Conservation (phyloP, 2,888 invertebrate species). For the Phorcus lineatus region DNA sequence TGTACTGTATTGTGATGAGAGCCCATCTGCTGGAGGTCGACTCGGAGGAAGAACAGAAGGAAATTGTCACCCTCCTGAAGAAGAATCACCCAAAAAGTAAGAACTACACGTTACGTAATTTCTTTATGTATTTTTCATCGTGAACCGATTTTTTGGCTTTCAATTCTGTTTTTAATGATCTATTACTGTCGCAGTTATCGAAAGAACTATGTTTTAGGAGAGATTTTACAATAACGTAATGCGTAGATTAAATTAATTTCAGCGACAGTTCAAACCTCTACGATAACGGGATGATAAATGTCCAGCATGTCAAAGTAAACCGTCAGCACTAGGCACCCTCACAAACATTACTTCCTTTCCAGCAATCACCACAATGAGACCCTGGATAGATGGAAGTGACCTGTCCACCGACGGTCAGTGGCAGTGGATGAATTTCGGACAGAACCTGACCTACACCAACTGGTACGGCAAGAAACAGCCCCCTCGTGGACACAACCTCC, state of each 20-base stretch:
- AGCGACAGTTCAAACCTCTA: too few species aligned
- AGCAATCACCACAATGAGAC: neutral
- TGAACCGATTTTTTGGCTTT: too few species aligned
- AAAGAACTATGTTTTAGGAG: too few species aligned
- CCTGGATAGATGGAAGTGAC: constrained; percentile 8
- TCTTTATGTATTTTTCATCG: too few species aligned
- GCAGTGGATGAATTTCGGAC: constrained; percentile 6
- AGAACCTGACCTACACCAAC: constrained; percentile 2
- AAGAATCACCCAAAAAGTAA: neutral
- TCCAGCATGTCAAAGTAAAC: too few species aligned
- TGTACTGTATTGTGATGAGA: constrained; percentile 8
- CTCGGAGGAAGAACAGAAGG: neutral
- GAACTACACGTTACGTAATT: too few species aligned
- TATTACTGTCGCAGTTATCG: too few species aligned
- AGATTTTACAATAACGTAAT: too few species aligned
- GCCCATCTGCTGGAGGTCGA: neutral
- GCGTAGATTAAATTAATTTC: too few species aligned
- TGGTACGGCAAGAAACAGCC: neutral
- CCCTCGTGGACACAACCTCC: neutral
- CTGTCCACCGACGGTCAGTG: neutral
- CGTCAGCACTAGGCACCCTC: too few species aligned
- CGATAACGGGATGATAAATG: too few species aligned
- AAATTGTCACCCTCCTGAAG: neutral
- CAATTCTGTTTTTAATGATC: too few species aligned
- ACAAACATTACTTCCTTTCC: neutral